phyloP scores from a whole-genome alignment of 2,113 vertebrate species.

The Phylloscopus trochilus region DNA sequence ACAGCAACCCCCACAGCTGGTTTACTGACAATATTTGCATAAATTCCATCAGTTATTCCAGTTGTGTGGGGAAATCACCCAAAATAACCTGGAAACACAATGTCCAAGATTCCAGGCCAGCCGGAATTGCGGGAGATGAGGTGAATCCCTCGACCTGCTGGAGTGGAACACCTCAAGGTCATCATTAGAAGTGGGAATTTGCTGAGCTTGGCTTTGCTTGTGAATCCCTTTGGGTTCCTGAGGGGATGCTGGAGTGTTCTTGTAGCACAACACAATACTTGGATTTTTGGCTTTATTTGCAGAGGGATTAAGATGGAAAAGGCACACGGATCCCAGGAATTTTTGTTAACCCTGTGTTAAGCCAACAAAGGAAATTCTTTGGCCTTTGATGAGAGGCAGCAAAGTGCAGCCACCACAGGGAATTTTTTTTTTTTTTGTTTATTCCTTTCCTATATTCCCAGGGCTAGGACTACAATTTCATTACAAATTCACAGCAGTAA shows the following conservation, averaged over 20 bases:
- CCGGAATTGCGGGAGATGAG: not conserved
- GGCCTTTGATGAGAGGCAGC: not conserved
- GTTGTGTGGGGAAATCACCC: not conserved
- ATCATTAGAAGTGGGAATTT: accelerated
- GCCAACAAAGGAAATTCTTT: not conserved
- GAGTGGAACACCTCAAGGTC: not conserved
- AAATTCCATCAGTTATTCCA: not conserved
- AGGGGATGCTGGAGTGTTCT: not conserved
- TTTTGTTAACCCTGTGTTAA: not conserved
- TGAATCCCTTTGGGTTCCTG: not conserved
- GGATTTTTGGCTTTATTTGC: not conserved
- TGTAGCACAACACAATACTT: not conserved
- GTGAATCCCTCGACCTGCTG: accelerated
- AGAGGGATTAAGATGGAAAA: not conserved
- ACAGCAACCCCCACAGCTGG: accelerated
- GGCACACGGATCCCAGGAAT: not conserved
- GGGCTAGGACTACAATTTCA: not conserved
- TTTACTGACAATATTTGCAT: not conserved
- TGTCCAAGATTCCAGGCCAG: not conserved
- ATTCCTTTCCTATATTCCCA: not conserved
- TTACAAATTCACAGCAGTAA: not conserved
- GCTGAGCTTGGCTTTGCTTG: not conserved
- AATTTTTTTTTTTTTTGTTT: not conserved
- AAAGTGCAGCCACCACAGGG: not conserved
- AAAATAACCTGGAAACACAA: not conserved